These are phyloP conservation scores for Argyrosomus japonicus DNA, from an alignment of 2,113 vertebrate species.

Conservation along the genomic window DNA sequence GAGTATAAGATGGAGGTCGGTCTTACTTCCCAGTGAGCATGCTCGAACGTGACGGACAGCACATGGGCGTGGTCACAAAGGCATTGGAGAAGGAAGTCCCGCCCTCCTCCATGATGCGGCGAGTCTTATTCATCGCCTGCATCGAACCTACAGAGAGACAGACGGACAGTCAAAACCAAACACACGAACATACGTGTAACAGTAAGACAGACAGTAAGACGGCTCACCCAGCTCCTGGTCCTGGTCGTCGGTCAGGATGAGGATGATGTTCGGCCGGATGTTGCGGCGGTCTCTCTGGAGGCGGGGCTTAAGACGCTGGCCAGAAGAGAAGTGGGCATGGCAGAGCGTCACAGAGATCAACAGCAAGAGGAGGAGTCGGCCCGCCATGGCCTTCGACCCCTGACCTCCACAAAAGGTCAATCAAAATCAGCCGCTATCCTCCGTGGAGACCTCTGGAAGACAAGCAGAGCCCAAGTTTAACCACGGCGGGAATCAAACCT, in stretches of 20 bases:
- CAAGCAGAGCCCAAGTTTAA: not conserved
- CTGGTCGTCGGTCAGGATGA: conserved; percentile 96
- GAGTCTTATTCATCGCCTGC: conserved; percentile 98
- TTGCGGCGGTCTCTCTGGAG: conserved; percentile 95
- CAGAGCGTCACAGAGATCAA: conserved; percentile 77
- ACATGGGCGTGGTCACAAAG: conserved; percentile 98
- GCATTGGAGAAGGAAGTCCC: conserved; percentile 96
- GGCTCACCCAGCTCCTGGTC: conserved; percentile 94
- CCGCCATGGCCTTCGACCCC: conserved; percentile 68
- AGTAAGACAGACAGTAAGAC: too few relatives aligned
- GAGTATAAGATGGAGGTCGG: not conserved
- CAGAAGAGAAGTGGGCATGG: conserved; percentile 86
- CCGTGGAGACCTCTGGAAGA: conserved; percentile 48
- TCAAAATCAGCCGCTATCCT: conserved; percentile 52
- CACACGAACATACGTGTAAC: too few relatives aligned
- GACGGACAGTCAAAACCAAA: not conserved
- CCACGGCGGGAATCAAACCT: not conserved
- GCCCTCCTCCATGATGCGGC: conserved; percentile 94
- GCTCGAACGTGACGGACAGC: conserved; percentile 95
- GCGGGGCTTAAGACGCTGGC: conserved; percentile 91
- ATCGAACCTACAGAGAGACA: conserved; percentile 88
- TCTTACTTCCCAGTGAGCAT: conserved; percentile 95
- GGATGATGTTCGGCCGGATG: conserved; percentile 97
- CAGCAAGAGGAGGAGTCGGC: conserved; percentile 82
- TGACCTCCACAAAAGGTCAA: conserved; percentile 14